Conservation (phyloP, 2,113 vertebrate genomes). For the Equus przewalskii region DNA sequence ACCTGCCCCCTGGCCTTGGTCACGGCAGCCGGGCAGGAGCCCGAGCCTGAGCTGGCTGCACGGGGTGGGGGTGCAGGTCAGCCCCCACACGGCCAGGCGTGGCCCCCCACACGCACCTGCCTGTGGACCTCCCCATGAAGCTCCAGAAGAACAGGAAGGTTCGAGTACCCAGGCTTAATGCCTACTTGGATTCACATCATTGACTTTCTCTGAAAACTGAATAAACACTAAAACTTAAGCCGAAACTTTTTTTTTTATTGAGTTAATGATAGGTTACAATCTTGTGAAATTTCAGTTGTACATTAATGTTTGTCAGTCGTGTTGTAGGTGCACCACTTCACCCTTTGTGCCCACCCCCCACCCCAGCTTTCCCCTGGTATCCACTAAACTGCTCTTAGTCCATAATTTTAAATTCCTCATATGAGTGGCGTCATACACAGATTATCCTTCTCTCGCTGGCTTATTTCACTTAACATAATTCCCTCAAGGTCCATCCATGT, state of each 20-base stretch:
- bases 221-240: background rate
- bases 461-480: too few relatives aligned
- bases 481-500: too few relatives aligned
- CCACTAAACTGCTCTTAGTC: too few relatives aligned
- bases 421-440: too few relatives aligned
- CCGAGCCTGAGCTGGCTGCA: background rate
- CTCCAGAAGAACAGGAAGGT: background rate
- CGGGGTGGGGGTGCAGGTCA: accelerated
- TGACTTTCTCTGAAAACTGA: background rate
- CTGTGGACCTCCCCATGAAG: background rate
- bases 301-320: too few relatives aligned
- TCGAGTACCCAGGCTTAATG: background rate
- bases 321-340: too few relatives aligned
- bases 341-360: too few relatives aligned
- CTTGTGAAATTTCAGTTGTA: too few relatives aligned
- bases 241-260: background rate
- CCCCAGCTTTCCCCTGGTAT: too few relatives aligned
- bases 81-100: background rate
- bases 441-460: too few relatives aligned
- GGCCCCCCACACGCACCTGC: background rate
- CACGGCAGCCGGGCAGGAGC: background rate
- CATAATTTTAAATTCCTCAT: too few relatives aligned
- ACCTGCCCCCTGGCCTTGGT: background rate
- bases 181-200: background rate
- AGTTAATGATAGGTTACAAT: too few relatives aligned